Conservation (phyloP, 2,797 vertebrate species). For the Esox masquinongy region DNA sequence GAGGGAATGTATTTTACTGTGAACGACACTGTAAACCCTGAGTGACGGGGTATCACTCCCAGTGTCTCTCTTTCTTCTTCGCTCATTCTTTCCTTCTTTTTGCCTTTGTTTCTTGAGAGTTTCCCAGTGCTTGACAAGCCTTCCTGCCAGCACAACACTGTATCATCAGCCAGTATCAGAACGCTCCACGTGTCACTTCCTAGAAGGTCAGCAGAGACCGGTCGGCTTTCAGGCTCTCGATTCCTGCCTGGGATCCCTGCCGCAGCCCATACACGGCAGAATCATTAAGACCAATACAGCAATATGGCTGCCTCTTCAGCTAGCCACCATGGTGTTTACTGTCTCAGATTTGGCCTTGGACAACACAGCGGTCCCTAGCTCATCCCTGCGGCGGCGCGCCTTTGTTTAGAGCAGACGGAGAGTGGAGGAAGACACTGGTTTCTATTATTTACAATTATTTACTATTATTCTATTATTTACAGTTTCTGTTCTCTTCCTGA, state of each 20-base stretch:
- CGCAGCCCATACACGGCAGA: slow-evolving; percentile 59
- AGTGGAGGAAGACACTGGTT: not conserved
- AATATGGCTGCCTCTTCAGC: slow-evolving; percentile 55
- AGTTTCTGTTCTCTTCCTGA: slow-evolving; percentile 1
- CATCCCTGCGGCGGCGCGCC: slow-evolving; percentile 33
- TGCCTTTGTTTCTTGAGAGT: slow-evolving; percentile 45
- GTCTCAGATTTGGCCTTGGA: slow-evolving; percentile 56
- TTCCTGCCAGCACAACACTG: slow-evolving; percentile 65
- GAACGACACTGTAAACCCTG: slow-evolving; percentile 36
- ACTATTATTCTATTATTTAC: not conserved
- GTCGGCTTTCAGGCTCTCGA: slow-evolving; percentile 63
- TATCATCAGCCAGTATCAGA: slow-evolving; percentile 67
- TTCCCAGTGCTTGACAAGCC: slow-evolving; percentile 69
- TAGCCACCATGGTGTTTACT: slow-evolving; percentile 64
- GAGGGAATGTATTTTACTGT: slow-evolving; percentile 19
- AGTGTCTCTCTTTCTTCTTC: slow-evolving; percentile 19
- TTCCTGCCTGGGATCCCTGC: slow-evolving; percentile 63
- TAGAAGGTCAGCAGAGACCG: slow-evolving; percentile 79
- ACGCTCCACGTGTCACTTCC: slow-evolving; percentile 72
- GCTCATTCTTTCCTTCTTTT: slow-evolving; percentile 2
- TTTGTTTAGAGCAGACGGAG: too few relatives aligned
- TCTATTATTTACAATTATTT: too few relatives aligned
- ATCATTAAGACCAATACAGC: slow-evolving; percentile 73
- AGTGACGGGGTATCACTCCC: slow-evolving; percentile 17
- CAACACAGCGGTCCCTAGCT: slow-evolving; percentile 35